These are phyloP conservation scores for Macrotis lagotis DNA, from an alignment of 2,113 vertebrate species.

Conservation along the genomic window DNA sequence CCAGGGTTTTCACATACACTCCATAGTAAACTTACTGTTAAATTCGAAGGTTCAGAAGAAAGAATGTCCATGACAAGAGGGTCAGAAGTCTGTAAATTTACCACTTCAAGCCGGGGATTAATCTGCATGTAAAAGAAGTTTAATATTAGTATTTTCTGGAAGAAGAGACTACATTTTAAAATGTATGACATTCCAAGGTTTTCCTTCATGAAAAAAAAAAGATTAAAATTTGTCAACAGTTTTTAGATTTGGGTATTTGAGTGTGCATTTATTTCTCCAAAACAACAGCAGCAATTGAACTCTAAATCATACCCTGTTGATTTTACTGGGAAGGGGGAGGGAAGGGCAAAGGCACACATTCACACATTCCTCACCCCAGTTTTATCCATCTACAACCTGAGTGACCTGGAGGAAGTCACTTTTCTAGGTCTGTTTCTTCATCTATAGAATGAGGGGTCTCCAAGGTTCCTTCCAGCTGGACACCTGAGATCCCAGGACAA, in stretches of 20 bases:
- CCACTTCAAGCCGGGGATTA: conserved; percentile 84
- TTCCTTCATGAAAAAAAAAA: background rate
- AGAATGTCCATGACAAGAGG: conserved; percentile 86
- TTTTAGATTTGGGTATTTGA: background rate
- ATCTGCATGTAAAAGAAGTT: conserved; percentile 83
- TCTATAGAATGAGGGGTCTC: too few relatives aligned
- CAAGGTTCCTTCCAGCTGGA: background rate
- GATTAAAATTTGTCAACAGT: background rate
- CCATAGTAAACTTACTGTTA: conserved; percentile 77
- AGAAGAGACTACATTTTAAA: background rate
- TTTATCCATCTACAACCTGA: too few relatives aligned
- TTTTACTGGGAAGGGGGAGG: too few relatives aligned
- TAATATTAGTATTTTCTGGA: conserved; percentile 43
- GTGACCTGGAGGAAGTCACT: background rate
- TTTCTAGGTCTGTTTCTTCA: background rate
- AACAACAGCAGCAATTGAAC: background rate
- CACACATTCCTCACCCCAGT: background rate
- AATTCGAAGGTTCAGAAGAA: conserved; percentile 68
- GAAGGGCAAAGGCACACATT: background rate
- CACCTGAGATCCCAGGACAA: background rate
- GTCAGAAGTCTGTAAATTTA: conserved; percentile 85
- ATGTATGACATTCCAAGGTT: background rate
- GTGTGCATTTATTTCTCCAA: background rate
- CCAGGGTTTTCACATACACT: background rate
- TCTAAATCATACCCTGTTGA: background rate